Base-by-base conservation (phyloP, 2,888 invertebrate genomes). In the Phanerotoma sp. region DNA sequence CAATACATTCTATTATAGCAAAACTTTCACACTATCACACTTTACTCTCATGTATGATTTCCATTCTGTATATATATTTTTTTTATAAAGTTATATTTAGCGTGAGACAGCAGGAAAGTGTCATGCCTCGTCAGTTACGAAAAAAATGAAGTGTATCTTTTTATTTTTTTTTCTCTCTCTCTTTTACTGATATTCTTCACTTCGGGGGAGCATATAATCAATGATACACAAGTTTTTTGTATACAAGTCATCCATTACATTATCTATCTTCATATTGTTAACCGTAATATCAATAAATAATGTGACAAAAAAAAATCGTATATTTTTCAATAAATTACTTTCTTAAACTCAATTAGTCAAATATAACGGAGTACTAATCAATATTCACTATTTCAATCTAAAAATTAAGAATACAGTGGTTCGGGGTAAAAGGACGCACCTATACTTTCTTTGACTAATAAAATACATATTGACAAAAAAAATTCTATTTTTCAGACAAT, bases 101-200 rank as follows among this genome's bases (percentile, higher is more conserved):
- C 50, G 58, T 63, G 63, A 62, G 61, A 63, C 60, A 59, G 62
- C 61, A 62, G 56, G 62, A 62, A 62, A 55, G 54, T 58, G 63
- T 62, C 58, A 63, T 62, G 63, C 58, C 54, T 58, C 60, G 63
- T 61, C 62, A 58, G 59, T 57, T 58, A 57, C 50, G 33, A 54
- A 50, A 50, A 49, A 57, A 56, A 54, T 58, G 56, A 54, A 40
- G 48, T 55, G 52, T 54, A 56, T 49, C 35, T 25, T 48, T 48
- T 30, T 18, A 15, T 22, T 20, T n/a, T 33, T 48, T 48, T 25
- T 22, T 25, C 30, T 25, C 22, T 48, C 32, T 38, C 25, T 49
- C 30, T 50, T 15, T 20, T 41, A 28, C 11, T 42, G 22, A 20
- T 15, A 30, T 42, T 33, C 42, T 42, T 38, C 37, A 13, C n/a